phyloP scores from a whole-genome alignment of 2,888 invertebrate genomes.

The Calameuta idolon region DNA sequence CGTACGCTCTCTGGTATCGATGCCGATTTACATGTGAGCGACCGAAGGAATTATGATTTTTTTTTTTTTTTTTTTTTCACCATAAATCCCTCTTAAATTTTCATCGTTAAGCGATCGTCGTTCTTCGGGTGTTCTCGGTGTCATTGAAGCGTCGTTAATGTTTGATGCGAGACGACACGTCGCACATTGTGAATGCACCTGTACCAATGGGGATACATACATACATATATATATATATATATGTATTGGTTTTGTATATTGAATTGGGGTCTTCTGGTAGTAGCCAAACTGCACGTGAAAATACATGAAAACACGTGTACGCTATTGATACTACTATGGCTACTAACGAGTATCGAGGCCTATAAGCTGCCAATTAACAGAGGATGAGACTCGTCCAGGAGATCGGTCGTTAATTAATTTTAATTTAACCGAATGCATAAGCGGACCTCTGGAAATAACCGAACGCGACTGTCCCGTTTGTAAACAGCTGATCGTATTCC shows the following conservation, averaged over 20 bases:
- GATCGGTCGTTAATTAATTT: constrained; percentile 62
- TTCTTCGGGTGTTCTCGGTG: constrained; percentile 40
- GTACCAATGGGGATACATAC: constrained; percentile 20
- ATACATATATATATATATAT: neutral
- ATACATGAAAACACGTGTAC: constrained; percentile 43
- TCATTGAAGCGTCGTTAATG: neutral
- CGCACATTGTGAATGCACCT: constrained; percentile 36
- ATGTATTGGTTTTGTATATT: neutral
- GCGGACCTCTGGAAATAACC: neutral
- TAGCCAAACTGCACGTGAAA: constrained; percentile 31
- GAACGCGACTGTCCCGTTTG: neutral
- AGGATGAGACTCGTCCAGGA: constrained; percentile 52
- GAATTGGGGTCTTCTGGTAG: neutral
- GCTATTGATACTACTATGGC: constrained; percentile 39
- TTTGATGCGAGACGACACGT: neutral
- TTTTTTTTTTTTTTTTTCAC: neutral
- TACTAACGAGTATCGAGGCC: constrained; percentile 59
- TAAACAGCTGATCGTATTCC: neutral
- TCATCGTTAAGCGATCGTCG: constrained; percentile 50
- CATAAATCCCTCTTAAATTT: constrained; percentile 12
- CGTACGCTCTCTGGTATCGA: too few species aligned
- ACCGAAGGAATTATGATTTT: neutral
- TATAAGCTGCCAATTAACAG: constrained; percentile 65
- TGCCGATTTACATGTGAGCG: neutral
- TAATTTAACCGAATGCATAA: constrained; percentile 39